These are phyloP conservation scores for Linepithema humile DNA, from an alignment of 1,140 invertebrate genomes.

Conservation along the genomic window DNA sequence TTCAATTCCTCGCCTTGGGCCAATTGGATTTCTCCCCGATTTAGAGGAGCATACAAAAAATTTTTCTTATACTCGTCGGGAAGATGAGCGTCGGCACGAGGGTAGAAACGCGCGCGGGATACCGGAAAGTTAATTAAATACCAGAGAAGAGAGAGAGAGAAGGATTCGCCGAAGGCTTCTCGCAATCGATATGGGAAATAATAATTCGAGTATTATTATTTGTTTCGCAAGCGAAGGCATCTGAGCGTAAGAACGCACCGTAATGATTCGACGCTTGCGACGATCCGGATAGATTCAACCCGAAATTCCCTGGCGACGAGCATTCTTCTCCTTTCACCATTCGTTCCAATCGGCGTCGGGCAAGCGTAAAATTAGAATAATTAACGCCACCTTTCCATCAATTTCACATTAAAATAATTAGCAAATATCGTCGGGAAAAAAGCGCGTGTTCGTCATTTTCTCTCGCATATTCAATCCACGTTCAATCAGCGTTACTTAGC, in stretches of 20 bases:
- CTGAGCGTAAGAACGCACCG: background rate
- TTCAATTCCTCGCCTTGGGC: background rate
- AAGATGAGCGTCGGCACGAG: background rate
- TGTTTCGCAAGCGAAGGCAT: background rate
- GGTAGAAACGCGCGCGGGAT: background rate
- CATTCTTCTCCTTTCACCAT: slow-evolving; percentile 17
- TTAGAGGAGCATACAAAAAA: slow-evolving; percentile 23
- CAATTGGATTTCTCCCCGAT: slow-evolving; percentile 37
- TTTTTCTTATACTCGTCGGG: background rate
- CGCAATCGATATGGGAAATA: slow-evolving; percentile 16
- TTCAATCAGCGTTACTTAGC: background rate
- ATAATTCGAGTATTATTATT: slow-evolving; percentile 25
- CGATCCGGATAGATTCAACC: background rate
- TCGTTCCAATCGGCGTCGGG: background rate
- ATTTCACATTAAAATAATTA: slow-evolving; percentile 25
- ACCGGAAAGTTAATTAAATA: slow-evolving; percentile 30
- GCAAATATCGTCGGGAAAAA: slow-evolving; percentile 2
- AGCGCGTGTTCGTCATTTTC: background rate
- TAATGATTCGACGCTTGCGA: slow-evolving; percentile 6
- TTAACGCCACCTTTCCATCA: slow-evolving; percentile 19
- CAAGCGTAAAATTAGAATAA: slow-evolving; percentile 32
- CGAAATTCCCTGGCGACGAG: slow-evolving; percentile 18
- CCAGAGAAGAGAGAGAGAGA: background rate
- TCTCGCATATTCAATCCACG: background rate
- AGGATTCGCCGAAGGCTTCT: no score